Evolutionary conservation across 2,797 vertebrate genomes (phyloP).

Genomic region (Dallia pectoralis): DNA sequence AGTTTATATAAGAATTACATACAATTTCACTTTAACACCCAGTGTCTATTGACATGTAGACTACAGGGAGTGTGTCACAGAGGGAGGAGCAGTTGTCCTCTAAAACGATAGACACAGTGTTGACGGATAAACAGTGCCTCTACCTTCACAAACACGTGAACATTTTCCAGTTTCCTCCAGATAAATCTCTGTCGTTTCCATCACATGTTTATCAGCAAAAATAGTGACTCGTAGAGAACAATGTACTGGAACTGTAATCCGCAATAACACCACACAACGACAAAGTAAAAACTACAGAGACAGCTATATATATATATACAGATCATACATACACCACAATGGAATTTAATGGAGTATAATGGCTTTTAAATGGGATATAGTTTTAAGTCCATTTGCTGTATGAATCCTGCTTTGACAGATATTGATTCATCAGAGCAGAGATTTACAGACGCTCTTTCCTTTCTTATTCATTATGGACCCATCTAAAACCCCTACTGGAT

Average conservation of each 20-base stretch:
- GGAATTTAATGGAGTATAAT: no score
- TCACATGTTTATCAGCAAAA: slow-evolving; percentile 35
- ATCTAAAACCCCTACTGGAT: background rate
- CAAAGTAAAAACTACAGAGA: no score
- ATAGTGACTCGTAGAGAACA: no score
- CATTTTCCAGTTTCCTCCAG: background rate
- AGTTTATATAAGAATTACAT: background rate
- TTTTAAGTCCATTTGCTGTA: background rate
- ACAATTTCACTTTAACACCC: no score
- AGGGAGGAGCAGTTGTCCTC: slow-evolving; percentile 3
- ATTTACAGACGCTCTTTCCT: background rate
- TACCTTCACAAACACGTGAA: background rate
- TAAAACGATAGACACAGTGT: slow-evolving; percentile 39
- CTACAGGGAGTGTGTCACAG: no score
- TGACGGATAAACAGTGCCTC: slow-evolving; percentile 16
- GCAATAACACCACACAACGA: no score
- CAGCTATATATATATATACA: no score
- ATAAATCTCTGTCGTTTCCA: slow-evolving; percentile 5
- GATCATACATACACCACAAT: no score
- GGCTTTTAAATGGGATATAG: no score
- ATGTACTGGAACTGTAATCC: no score
- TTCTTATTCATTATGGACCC: background rate
- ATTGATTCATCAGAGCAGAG: background rate
- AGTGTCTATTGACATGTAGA: no score
- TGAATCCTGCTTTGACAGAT: background rate